These are phyloP conservation scores for Eucidaris tribuloides DNA, from an alignment of 35 echinoderm and acorn worm species.

Conservation along the genomic window DNA sequence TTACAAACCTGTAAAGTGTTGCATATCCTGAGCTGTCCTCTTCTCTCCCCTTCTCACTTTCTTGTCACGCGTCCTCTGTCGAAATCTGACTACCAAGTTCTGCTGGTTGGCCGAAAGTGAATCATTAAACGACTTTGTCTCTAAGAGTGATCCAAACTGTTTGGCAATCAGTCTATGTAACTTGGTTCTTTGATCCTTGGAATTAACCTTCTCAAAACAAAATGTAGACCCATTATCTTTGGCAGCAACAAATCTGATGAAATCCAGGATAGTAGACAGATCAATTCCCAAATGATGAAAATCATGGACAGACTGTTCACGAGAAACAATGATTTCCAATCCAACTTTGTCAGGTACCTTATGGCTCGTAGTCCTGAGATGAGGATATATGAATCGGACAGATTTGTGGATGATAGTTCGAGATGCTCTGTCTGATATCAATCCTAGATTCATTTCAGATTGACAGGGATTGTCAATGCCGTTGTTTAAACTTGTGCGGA, in stretches of 20 bases:
- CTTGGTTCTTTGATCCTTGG: conserved; percentile 49
- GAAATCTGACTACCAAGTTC: conserved; percentile 33
- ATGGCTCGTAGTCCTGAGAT: conserved; percentile 32
- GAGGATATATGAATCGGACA: conserved; percentile 57
- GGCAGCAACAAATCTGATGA: conserved; percentile 36
- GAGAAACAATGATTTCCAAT: conserved; percentile 32
- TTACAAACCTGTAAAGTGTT: not conserved
- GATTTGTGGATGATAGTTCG: conserved; percentile 50
- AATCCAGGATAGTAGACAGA: conserved; percentile 13
- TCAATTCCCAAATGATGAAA: conserved; percentile 30
- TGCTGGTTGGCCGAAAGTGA: not conserved
- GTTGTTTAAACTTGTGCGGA: not conserved
- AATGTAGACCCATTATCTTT: conserved; percentile 25
- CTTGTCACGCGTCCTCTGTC: conserved; percentile 2
- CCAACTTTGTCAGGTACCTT: not conserved
- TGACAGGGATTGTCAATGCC: not conserved
- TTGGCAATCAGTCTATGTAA: conserved; percentile 68
- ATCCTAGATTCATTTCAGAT: conserved; percentile 29
- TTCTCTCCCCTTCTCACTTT: conserved; percentile 48
- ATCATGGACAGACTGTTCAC: conserved; percentile 11
- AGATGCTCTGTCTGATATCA: conserved; percentile 37
- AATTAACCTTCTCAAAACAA: not conserved
- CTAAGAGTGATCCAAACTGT: conserved; percentile 74
- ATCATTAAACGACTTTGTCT: conserved; percentile 71
- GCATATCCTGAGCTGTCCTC: not conserved